phyloP scores from a whole-genome alignment of 2,888 invertebrate genomes.

The Ferrisia virgata region DNA sequence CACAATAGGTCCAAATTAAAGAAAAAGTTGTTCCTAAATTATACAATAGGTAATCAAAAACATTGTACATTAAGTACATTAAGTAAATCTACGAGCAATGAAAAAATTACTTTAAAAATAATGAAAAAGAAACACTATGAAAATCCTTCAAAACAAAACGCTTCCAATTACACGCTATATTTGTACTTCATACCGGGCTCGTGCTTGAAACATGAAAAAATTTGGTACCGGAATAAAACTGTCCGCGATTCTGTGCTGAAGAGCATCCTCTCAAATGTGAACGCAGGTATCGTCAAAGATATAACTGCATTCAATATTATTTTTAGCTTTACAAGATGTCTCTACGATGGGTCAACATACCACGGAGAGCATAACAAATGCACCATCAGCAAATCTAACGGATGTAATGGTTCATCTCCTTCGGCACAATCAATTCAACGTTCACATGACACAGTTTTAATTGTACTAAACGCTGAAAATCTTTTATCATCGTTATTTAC shows the following conservation, averaged over 20 bases:
- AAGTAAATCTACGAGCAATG: not conserved
- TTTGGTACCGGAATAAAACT: not conserved
- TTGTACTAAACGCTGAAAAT: not conserved
- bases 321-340: not conserved
- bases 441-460: not conserved
- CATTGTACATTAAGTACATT: not conserved
- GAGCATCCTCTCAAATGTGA: not conserved
- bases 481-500: not conserved
- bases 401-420: not conserved
- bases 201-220: not conserved
- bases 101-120: not conserved
- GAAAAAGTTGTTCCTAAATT: not conserved
- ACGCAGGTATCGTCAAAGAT: not conserved
- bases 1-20: not conserved
- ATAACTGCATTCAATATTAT: not conserved
- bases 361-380: not conserved
- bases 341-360: not conserved
- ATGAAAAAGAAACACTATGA: not conserved
- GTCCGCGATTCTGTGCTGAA: not conserved
- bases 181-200: not conserved
- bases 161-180: not conserved
- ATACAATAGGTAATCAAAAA: not conserved
- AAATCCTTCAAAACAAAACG: not conserved
- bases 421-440: not conserved
- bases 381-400: not conserved